phyloP scores from a whole-genome alignment of 1,140 invertebrate genomes.

The Pemphigus obesinymphae region DNA sequence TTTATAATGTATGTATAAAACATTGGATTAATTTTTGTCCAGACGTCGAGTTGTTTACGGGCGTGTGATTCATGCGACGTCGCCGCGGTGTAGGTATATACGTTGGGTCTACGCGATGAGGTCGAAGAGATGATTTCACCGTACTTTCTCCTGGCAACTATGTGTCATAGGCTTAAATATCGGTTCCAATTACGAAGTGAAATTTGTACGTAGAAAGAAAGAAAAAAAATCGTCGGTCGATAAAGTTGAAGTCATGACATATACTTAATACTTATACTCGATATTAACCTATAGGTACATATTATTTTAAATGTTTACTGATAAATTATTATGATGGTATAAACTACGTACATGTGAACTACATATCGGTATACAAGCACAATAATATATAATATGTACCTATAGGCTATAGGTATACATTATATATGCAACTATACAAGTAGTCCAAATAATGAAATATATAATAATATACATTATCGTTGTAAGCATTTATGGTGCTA shows the following conservation, averaged over 20 bases:
- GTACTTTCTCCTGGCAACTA: slow-evolving; percentile 31
- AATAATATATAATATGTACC: no score
- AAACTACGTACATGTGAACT: background rate
- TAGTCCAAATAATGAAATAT: no score
- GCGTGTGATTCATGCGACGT: background rate
- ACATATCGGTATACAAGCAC: no score
- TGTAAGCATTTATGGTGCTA: no score
- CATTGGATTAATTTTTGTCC: no score
- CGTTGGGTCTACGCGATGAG: background rate
- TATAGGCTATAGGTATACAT: no score
- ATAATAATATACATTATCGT: no score
- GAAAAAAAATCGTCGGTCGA: background rate
- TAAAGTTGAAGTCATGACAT: background rate
- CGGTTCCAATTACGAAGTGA: slow-evolving; percentile 37
- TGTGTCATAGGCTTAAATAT: slow-evolving; percentile 31
- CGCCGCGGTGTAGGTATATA: background rate
- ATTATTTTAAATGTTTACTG: background rate
- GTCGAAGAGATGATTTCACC: slow-evolving; percentile 36
- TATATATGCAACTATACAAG: no score
- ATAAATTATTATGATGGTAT: background rate
- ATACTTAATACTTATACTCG: background rate
- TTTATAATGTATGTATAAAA: no score
- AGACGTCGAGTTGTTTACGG: no score
- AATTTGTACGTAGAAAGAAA: slow-evolving; percentile 7
- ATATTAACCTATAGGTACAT: no score